Evolutionary conservation across 2,113 vertebrate species (phyloP), one percentile per base, ranked within the genome.

Genomic region (Neodontobutis hainanensis): DNA sequence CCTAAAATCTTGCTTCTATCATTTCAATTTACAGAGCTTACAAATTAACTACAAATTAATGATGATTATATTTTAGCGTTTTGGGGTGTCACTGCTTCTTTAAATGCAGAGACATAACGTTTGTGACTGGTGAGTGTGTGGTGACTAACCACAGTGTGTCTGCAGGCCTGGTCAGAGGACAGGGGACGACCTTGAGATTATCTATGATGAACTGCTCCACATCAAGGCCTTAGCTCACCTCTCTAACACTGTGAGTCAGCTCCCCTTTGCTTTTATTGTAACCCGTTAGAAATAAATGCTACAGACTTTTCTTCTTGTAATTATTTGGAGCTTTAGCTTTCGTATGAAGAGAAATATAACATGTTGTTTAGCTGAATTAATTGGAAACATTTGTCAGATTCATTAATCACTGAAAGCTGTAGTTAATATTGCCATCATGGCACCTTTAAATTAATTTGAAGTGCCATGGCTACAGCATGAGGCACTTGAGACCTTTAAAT

Each of bases 151-250:
- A 27, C 19, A 80, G 11, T 67, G 34, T 77, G 66, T 86, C 49
- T 72, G 3, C 69, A 99, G 97, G 82, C 97, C 97, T 67, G 96
- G 96, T 61, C 97, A 98, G 92, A 94, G 97, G 90, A 98, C 93
- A 49, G 90, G 92, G 45, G 97, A 99, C 83, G 97, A 99, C 87
- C 90, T 98, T 11, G 97, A 98, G 91, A 98, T 99, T 85, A 97
- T 98, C 90, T 97, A 97, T 62, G 97, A 99, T 85, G 97, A 99
- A 86, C 92, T 99, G 84, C 94, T 99, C 85, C 96, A 99, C 89
- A 98, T 99, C 90, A 98, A 99, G 87, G 97, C 97, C 85, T 95
- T 99, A 91, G 95, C 96, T 82, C 95, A 98, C 81, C 95, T 99
- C 82, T 98, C 97, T 80, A 98, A 96, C 83, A 98, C 97, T 74